phyloP scores from a whole-genome alignment of 2,888 invertebrate species.

The Drosophila ezoana region DNA sequence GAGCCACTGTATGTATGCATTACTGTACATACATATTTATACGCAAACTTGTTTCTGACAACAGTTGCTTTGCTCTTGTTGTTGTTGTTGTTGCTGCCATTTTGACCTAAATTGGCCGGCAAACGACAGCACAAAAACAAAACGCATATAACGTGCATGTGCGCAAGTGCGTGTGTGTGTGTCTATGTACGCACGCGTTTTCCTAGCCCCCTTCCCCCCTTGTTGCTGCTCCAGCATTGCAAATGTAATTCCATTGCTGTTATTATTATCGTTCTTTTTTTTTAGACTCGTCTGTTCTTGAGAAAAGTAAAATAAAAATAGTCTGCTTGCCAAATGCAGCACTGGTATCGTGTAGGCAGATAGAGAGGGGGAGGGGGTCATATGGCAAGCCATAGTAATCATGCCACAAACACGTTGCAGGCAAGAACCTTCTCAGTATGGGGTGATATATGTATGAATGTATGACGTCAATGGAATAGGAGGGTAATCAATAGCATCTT shows the following conservation, averaged over 20 bases:
- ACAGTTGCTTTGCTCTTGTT: conserved; percentile 19
- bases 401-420: no score
- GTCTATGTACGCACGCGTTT: not conserved
- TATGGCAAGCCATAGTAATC: conserved; percentile 11
- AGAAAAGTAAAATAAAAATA: conserved; percentile 8
- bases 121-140: conserved; percentile 18
- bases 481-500: no score
- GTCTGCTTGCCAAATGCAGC: conserved; percentile 1
- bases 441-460: no score
- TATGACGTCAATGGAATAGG: no score
- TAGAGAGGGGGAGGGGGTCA: not conserved
- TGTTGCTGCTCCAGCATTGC: not conserved
- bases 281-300: not conserved
- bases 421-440: no score
- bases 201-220: not conserved
- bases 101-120: conserved; percentile 65
- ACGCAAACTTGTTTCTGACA: conserved; percentile 35
- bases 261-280: not conserved
- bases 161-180: not conserved
- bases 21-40: not conserved
- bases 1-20: conserved; percentile 2
- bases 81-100: conserved; percentile 38
- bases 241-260: not conserved
- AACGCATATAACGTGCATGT: not conserved
- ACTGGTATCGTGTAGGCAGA: no score